Conservation (phyloP, 2,113 vertebrate species). For the Malurus elegans region DNA sequence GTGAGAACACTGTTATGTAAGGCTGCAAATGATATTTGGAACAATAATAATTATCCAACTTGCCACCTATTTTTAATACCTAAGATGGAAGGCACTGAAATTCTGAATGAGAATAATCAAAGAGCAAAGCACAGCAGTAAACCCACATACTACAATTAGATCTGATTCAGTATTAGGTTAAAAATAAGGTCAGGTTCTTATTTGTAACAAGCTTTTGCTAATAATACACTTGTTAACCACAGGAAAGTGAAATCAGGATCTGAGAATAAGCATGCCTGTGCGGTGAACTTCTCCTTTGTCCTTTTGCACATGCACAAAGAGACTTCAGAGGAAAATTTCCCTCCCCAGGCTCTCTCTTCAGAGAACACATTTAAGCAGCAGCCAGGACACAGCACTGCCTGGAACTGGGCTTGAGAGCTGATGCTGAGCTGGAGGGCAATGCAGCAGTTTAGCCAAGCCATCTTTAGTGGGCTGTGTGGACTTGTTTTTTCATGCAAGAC, state of each 20-base stretch:
- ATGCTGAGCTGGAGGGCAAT: not conserved
- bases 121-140: not conserved
- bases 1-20: slow-evolving; percentile 58
- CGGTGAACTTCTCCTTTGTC: slow-evolving; percentile 12
- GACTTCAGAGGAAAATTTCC: not conserved
- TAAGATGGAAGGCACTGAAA: slow-evolving; percentile 26
- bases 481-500: not conserved
- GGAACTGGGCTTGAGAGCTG: not conserved
- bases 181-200: slow-evolving; percentile 44
- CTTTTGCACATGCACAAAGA: not conserved
- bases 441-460: not conserved
- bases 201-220: slow-evolving; percentile 39
- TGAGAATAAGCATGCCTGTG: slow-evolving; percentile 7
- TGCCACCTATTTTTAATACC: slow-evolving; percentile 57
- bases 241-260: not conserved
- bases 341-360: not conserved
- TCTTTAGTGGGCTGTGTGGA: not conserved
- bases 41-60: slow-evolving; percentile 52
- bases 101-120: slow-evolving; percentile 32
- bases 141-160: not conserved
- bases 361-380: not conserved
- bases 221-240: slow-evolving; percentile 17
- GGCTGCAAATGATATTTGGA: slow-evolving; percentile 31
- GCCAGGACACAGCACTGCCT: not conserved
- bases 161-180: slow-evolving; percentile 30